Base-by-base conservation (phyloP, 1,140 invertebrate genomes). In the Solenopsis fugax region DNA sequence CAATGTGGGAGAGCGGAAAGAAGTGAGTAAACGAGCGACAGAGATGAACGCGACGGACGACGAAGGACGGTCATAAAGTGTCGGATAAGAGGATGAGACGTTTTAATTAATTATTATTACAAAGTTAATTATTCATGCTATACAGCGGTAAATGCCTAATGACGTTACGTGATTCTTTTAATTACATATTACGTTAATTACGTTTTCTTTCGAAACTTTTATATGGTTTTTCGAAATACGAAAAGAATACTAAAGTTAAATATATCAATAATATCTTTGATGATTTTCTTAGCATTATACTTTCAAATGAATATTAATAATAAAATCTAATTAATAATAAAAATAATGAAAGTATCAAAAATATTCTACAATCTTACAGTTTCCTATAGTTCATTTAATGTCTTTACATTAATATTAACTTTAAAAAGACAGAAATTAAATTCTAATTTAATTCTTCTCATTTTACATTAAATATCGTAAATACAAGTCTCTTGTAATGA, bases 101-200 rank as follows among this genome's bases (percentile, higher is more conserved):
- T 81, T 92, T 92, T 91, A 92, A 92, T 92, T 92, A 91, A 92
- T 91, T 71, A 67, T 62, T 56, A 80, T 62, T 85, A 41, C 84
- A 73, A 88, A 50, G 41, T 92, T 92, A 90, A 91, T 92, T 92
- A 90, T 84, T 87, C 67, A 64, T 80, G 34, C 48, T 69, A 77
- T 89, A 86, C 62, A 56, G 52, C 48, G 50, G 34, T 45, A 24
- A 54, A 37, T 56, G 24, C 45, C 34, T 24, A 72, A 72, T 13
- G 24, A 34, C 37, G 24, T 73, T 60, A 62, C 41, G 18, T 54
- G 52, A 73, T 21, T 56, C 7, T 56, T 48, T 69, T 45, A 16
- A 81, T 69, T 69, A 81, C 52, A 29, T 48, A 24, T 2, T 24
- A 41, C 41, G 37, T 73, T 62, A 62, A 84, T 84, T 48, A 84